Conservation (phyloP, 2,113 vertebrate genomes). For the Calidris pygmaea region DNA sequence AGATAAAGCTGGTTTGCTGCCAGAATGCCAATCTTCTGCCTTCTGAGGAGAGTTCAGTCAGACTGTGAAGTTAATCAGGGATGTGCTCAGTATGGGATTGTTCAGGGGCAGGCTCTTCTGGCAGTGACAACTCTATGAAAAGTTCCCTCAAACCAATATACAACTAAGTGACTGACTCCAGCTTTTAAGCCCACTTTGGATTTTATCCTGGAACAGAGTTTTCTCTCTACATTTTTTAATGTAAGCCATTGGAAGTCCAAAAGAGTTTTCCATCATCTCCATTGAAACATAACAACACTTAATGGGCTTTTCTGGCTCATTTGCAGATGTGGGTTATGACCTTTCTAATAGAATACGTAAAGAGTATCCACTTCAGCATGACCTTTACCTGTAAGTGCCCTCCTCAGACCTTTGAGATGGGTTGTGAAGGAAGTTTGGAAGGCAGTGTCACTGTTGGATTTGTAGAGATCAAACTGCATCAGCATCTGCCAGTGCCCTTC, state of each 20-base stretch:
- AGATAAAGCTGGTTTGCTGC: slow-evolving; percentile 34
- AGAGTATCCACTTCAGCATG: accelerated
- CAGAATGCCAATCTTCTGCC: slow-evolving; percentile 14
- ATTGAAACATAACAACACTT: background rate
- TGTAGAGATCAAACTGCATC: background rate
- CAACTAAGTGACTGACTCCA: background rate
- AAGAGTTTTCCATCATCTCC: background rate
- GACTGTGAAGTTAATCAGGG: background rate
- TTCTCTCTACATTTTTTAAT: background rate
- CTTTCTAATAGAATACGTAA: background rate
- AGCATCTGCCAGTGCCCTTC: background rate
- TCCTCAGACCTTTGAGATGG: background rate
- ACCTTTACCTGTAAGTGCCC: background rate
- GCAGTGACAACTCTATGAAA: background rate
- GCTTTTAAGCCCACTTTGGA: background rate
- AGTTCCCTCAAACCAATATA: background rate
- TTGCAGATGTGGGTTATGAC: background rate
- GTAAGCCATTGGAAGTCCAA: background rate
- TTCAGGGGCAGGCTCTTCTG: background rate
- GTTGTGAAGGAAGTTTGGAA: background rate
- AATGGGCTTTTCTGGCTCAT: background rate
- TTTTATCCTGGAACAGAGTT: background rate
- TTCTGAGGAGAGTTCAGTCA: background rate
- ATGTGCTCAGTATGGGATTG: background rate
- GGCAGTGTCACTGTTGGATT: background rate